A percentile compares a stretch with the other conserved stretches of the same genome.
Evolutionary conservation across 2,113 vertebrate species (phyloP).

Genomic region (Halcyon malimbica): DNA sequence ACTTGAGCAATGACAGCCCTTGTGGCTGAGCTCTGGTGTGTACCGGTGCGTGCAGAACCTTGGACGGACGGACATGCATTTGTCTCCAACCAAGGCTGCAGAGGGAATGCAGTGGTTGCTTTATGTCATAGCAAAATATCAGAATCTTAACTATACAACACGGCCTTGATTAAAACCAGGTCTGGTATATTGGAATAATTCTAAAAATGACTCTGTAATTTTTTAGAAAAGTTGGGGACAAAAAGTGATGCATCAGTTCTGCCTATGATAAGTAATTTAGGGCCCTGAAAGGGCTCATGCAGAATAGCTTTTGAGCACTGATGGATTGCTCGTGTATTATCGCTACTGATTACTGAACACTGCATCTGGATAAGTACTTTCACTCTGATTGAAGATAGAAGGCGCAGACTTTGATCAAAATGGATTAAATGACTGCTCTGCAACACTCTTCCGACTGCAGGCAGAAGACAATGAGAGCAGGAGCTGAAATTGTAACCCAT

Average conservation of each 20-base stretch:
- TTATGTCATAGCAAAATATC: not conserved
- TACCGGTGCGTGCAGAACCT: not conserved
- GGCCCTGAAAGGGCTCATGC: not conserved
- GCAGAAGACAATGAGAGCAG: not conserved
- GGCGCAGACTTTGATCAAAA: constrained; percentile 42
- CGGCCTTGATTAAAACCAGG: not conserved
- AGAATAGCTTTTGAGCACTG: not conserved
- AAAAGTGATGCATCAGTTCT: not conserved
- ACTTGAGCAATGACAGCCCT: not conserved
- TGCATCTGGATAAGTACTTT: constrained; percentile 25
- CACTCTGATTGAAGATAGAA: constrained; percentile 41
- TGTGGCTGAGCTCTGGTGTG: not conserved
- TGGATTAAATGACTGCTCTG: constrained; percentile 1
- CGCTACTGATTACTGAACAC: constrained; percentile 43
- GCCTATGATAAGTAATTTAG: constrained; percentile 8
- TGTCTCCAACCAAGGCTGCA: not conserved
- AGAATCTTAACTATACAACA: not conserved
- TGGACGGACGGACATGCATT: accelerated
- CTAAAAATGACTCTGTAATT: not conserved
- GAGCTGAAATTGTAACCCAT: not conserved
- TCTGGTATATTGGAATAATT: not conserved
- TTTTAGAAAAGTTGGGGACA: not conserved
- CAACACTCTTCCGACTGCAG: not conserved
- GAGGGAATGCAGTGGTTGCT: not conserved
- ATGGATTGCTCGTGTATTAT: constrained; percentile 42